Base-by-base conservation (phyloP, 2,797 vertebrate species). In the Syngnathus acus region DNA sequence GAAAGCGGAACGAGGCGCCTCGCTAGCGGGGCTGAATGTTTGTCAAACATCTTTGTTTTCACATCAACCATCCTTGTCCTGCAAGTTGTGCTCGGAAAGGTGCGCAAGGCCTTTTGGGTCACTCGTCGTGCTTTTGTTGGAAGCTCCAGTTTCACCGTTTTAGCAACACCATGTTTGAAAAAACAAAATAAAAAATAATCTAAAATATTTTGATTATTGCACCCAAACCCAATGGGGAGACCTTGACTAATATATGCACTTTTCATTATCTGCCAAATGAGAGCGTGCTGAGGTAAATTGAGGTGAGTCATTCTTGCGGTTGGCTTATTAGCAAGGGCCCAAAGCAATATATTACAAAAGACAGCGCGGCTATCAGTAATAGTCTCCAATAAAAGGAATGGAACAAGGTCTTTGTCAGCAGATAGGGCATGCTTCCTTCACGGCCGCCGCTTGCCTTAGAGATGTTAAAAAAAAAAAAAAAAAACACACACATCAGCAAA, bases 371-470 rank as follows among this genome's bases (percentile, higher is more conserved):
- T 85, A 87, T 89, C 86, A 84, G 72, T 80, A 81, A 82, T 80
- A 77, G 45, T 68, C 72, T 85, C 66, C 72, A 79, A 87, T 77
- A 84, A 82, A 82, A 71, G 73, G 61, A 78, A 68, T 73, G 69
- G 79, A 87, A 80, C 77, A 83, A 82, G 77, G 86, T 77, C 89
- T 86, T 89, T 88, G 86, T 90, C 89, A 89, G 87, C 88, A 87
- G 68, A 82, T 83, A 70, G 78, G 81, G 77, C 78, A 83, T 82
- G 78, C 76, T 72, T 77, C 72, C 72, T 87, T 68, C 23, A 69
- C 53, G 3, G 23, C 32, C n/a, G 10, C 81, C 81, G 77, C 74
- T 79, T 65, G 79, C 80, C 81, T 82, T 66, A 37, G 72, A 84
- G 86, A 89, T 89, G 85, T 32, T 87, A 86, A 86, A 74, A 85